These are phyloP conservation scores for Diglossa cyanea DNA, from an alignment of 2,797 vertebrate genomes.

Conservation along the genomic window DNA sequence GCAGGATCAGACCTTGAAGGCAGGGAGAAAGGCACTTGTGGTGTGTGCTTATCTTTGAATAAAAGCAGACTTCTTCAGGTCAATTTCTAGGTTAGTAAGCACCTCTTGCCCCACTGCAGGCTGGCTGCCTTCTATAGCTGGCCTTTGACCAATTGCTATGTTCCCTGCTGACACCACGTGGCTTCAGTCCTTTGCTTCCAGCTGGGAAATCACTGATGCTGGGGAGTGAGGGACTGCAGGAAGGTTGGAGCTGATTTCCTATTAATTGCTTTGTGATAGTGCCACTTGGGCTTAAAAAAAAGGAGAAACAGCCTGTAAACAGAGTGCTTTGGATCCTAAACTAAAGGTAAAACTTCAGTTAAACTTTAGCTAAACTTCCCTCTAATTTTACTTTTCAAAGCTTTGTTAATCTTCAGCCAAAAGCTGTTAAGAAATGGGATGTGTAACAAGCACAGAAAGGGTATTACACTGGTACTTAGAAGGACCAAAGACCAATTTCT, in stretches of 20 bases:
- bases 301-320: not conserved
- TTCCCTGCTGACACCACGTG: not conserved
- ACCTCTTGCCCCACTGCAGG: not conserved
- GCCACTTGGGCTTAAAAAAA: not conserved
- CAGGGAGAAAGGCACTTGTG: not conserved
- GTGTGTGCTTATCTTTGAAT: accelerated
- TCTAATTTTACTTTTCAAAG: not conserved
- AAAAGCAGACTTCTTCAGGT: not conserved
- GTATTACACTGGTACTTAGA: not conserved
- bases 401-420: not conserved
- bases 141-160: accelerated
- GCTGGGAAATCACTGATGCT: not conserved
- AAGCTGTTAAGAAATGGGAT: not conserved
- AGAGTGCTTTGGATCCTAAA: not conserved
- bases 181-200: not conserved
- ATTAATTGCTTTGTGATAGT: not conserved
- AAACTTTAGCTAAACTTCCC: not conserved
- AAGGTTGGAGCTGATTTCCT: not conserved
- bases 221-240: not conserved
- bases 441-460: not conserved
- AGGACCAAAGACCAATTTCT: not conserved
- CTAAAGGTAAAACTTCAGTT: not conserved
- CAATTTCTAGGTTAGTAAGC: not conserved
- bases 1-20: not conserved
- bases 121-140: not conserved